Percentiles rank a stretch among this genome's conserved stretches.
Conservation (phyloP, 1,140 invertebrate species). For the Cherax destructor region DNA sequence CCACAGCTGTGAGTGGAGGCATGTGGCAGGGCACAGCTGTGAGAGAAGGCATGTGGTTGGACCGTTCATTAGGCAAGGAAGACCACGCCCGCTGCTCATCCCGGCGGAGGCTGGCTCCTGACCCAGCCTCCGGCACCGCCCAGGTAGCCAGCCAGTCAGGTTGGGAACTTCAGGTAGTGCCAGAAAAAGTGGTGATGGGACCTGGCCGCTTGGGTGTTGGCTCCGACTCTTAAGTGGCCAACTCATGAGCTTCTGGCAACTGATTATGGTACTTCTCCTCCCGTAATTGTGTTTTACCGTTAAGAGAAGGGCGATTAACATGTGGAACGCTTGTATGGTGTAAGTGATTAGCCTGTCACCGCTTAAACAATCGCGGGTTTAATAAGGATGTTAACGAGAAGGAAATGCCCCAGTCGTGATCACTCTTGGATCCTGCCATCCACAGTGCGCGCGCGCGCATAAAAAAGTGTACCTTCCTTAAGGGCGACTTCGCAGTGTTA, state of each 20-base stretch:
- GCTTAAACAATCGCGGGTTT: neutral
- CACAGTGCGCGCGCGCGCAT: neutral
- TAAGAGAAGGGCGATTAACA: neutral
- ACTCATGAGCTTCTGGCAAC: slow-evolving; percentile 3
- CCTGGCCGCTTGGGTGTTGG: slow-evolving; percentile 25
- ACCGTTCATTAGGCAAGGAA: neutral
- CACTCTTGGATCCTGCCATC: neutral
- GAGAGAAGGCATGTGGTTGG: no score
- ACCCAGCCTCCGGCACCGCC: neutral
- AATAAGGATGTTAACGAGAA: slow-evolving; percentile 14
- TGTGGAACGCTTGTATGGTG: neutral
- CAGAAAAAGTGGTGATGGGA: slow-evolving; percentile 38
- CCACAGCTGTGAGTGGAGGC: no score
- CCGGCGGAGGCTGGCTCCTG: neutral
- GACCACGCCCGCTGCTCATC: slow-evolving; percentile 15
- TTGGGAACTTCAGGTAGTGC: neutral
- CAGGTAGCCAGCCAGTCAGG: slow-evolving; percentile 25
- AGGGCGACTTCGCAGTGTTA: neutral
- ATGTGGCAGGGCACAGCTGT: no score
- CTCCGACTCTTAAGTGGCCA: neutral
- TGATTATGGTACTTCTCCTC: neutral
- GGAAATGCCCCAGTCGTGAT: slow-evolving; percentile 14
- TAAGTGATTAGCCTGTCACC: neutral
- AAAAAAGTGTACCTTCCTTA: neutral
- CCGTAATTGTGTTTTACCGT: neutral